Base-by-base conservation (phyloP, 2,888 invertebrate genomes). In the Spialia ferax region DNA sequence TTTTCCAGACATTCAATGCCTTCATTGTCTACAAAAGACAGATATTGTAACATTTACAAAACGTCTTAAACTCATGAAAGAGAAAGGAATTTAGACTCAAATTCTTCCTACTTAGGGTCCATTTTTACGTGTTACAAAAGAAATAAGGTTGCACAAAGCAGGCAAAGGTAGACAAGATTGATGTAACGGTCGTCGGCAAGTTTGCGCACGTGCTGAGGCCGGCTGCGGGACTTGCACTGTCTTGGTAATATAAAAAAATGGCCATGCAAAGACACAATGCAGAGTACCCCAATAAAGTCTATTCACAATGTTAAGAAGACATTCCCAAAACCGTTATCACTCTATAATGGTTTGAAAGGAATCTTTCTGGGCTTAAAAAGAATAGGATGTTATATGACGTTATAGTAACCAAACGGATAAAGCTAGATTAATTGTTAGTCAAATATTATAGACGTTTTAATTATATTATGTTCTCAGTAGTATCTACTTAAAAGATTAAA, bases 151-250 rank as follows among this genome's bases (percentile, higher is more conserved):
- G 84, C 82, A 83, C 83, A 87, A 87, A 81, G 83, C 81, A 80
- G 80, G 82, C 79, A 79, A 85, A 86, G 83, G 86, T 83, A 87
- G 89, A 87, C 82, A 89, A 90, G 91, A 93, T 90, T 87, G 86
- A 92, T 92, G 91, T 92, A 88, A 89, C 91, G 92, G 89, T 82
- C 83, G 81, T 75, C 76, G 77, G 84, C 77, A 85, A 88, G 83
- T 86, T 87, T 79, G 85, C 88, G 91, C 93, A 93, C 93, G 93
- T 93, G 93, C 89, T 86, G 65, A 69, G 75, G 83, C 85, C 92
- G 87, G 93, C 85, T 93, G 92, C 84, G 55, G 15, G 54, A 45
- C 68, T 68, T 69, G 72, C 72, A 70, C 70, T 65, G 69, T 75
- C 71, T 76, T 66, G 68, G 55, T 54, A 66, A 32, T 66, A 70